Evolutionary conservation across 2,888 invertebrate species (phyloP), one percentile per base, ranked within the genome.

Genomic region (Lamproptera curius): DNA sequence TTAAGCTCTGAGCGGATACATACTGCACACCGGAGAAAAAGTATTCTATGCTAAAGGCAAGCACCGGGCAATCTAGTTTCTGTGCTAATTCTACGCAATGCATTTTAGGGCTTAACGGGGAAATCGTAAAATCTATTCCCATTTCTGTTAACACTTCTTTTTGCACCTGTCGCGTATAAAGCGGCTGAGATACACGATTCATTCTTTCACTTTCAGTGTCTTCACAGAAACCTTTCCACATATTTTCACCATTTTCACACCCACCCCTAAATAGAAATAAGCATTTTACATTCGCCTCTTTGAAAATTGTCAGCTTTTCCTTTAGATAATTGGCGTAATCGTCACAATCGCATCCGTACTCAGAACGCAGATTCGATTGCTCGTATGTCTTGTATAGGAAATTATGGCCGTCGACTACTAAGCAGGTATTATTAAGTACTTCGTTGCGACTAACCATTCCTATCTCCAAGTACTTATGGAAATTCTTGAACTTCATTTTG

Each of bases 81-180:
- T 56, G 52, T 1, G 72, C 71, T 9, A 73, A 46, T 0, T 62
- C 65, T 2, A 63, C 61, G 10, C 68, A 63, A 0, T 71, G 63
- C n/a, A 54, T 58, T 39, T 69, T 71, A 1, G 42, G 17, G 37
- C 64, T 67, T 11, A 46, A 56, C 17, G 65, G 46, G 37, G 69
- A 67, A 2, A 60, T 48, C 0, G 58, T 53, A 31, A 63, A 63
- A 2, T 63, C 42, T 1, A 72, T 46, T 0, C 37, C 53, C 59
- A 67, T 53, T 47, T 72, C 70, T 1, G 63, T 51, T 3, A 74
- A 33, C 0, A 68, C 57, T 51, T 71, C 60, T 28, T 40, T 61
- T 13, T 53, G 59, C 0, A 62, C 48, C 2, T 63, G 55, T 34
- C 59, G 63, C 37, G 54, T 46, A 10, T 71, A 50, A 9, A 65